Evolutionary conservation across 2,888 invertebrate species (phyloP), one percentile per base, ranked within the genome.

Genomic region (Nemurella pictetii): DNA sequence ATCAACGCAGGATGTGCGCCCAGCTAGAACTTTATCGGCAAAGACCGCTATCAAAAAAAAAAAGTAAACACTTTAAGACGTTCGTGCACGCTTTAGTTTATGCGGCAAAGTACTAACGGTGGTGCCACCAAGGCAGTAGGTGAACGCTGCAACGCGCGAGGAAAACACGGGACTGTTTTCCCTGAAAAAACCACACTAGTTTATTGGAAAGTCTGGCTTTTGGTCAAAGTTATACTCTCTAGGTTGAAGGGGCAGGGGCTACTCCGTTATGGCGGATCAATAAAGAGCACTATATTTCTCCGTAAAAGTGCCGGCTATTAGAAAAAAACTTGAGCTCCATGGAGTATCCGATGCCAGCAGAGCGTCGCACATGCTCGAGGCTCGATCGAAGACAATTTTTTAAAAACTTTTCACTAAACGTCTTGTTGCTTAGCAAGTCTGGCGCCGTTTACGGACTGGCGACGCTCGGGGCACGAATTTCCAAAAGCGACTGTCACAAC

Each of bases 221-320:
- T 20, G 55, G 55, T 55, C 55, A 55, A 7, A 35, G 35, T 35
- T 35, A 35, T 1, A 55, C 55, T 55, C 55, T 55, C 4, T n/a
- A 35, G 55, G 20, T 20, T 55, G 55, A 55, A 55, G 55, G 20
- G 55, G 12, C 55, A 20, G 20, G 55, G n/a, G n/a, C n/a, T n/a
- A n/a, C n/a, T n/a, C 55, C 55, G 55, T 55, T 55, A 55, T 55
- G 55, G 5, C 55, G 55, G 75, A 75, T 75, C 75, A 28, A 75
- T 75, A 75, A 75, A 75, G 75, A 75, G 75, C 75, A 27, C 75
- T 28, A 75, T 75, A 75, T 75, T 75, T 75, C 75, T 75, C 26
- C 26, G 75, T 5, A 75, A 75, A 75, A 27, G 75, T 75, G 75
- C 20, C 28, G 75, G 75, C 75, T 75, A 75, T 75, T 75, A 28